Percentiles rank a stretch among this genome's conserved stretches.
Conservation (phyloP, 64 coral and sea anemone genomes). For the Dendronephthya gigantea region DNA sequence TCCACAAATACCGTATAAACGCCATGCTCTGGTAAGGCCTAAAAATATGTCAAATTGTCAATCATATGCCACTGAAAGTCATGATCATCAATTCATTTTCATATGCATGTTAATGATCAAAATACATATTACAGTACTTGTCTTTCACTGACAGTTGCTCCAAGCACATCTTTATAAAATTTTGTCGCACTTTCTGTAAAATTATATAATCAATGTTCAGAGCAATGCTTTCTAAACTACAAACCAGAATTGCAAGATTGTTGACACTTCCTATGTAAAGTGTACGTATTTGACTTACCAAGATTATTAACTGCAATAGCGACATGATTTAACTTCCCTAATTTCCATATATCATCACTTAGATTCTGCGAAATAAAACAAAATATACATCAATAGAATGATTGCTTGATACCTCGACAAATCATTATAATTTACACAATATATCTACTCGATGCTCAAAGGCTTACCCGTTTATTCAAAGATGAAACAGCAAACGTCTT, state of each 20-base stretch:
- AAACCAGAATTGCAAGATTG: no score
- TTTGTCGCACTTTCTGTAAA: conserved; percentile 64
- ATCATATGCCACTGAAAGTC: no score
- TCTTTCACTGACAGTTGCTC: conserved; percentile 79
- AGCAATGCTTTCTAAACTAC: no score
- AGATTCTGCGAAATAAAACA: conserved; percentile 35
- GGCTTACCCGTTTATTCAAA: not conserved
- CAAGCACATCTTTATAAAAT: conserved; percentile 83
- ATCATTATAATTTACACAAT: not conserved
- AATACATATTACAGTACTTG: conserved; percentile 23
- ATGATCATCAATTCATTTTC: no score
- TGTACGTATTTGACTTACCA: conserved; percentile 23
- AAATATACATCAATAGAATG: not conserved
- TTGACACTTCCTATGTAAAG: no score
- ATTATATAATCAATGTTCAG: no score
- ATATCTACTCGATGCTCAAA: not conserved
- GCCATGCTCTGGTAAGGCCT: conserved; percentile 92
- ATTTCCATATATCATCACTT: conserved; percentile 70
- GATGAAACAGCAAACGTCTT: not conserved
- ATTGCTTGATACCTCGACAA: not conserved
- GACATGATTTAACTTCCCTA: conserved; percentile 95
- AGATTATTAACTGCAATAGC: conserved; percentile 97
- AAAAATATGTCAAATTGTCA: no score
- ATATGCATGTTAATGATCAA: no score
- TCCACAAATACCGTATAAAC: conserved; percentile 92